phyloP scores from a whole-genome alignment of 2,113 vertebrate species.

The Elephas maximus region DNA sequence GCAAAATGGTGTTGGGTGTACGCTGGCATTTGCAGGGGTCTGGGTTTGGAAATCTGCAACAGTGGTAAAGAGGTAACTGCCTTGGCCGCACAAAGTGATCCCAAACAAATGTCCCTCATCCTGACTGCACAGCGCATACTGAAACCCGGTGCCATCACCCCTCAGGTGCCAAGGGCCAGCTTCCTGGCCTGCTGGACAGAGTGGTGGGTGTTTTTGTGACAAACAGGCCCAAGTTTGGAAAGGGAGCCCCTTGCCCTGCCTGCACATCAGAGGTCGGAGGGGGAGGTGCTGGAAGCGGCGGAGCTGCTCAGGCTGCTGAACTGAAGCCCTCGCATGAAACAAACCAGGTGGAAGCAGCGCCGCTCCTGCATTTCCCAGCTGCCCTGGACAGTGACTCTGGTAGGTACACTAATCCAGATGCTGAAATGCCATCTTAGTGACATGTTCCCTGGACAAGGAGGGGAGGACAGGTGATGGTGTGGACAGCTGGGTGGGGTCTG shows the following conservation, averaged over 20 bases:
- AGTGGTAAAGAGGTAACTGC: not conserved
- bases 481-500: not conserved
- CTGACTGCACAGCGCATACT: not conserved
- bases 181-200: not conserved
- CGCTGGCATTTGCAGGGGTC: not conserved
- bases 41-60: not conserved
- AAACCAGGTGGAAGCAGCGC: not conserved
- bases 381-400: not conserved
- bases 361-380: not conserved
- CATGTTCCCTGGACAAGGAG: not conserved
- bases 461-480: not conserved
- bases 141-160: not conserved
- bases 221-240: not conserved
- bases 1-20: not conserved
- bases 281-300: not conserved
- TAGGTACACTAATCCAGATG: slow-evolving; percentile 4
- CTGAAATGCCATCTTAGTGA: not conserved
- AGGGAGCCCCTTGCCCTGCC: not conserved
- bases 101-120: not conserved
- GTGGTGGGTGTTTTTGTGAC: not conserved
- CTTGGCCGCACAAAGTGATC: not conserved
- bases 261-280: not conserved
- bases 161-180: not conserved
- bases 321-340: not conserved
- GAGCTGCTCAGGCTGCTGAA: not conserved